phyloP scores from a whole-genome alignment of 2,888 invertebrate genomes.

The Atherix ibis region DNA sequence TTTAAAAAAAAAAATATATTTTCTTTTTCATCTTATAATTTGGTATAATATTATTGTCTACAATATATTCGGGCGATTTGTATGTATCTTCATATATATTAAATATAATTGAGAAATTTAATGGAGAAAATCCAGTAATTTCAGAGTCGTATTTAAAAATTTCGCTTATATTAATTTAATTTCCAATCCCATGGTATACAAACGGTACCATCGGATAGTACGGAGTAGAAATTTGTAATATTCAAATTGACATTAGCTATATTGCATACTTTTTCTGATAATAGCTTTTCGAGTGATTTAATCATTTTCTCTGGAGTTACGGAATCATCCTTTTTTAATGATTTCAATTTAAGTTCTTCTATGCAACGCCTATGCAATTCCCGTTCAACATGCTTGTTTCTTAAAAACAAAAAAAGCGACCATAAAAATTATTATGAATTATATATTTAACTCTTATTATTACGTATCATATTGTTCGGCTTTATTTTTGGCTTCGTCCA shows the following conservation, averaged over 20 bases:
- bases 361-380: slow-evolving; percentile 52
- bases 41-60: no score
- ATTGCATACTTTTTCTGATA: slow-evolving; percentile 28
- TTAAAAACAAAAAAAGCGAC: slow-evolving; percentile 24
- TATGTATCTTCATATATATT: no score
- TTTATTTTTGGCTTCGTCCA: slow-evolving; percentile 55
- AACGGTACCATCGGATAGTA: slow-evolving; percentile 75
- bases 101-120: no score
- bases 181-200: slow-evolving; percentile 82
- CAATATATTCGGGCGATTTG: no score
- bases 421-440: not conserved
- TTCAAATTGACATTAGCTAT: slow-evolving; percentile 56
- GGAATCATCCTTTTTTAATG: slow-evolving; percentile 78
- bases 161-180: not conserved
- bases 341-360: slow-evolving; percentile 47
- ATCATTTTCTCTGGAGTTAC: slow-evolving; percentile 85
- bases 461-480: slow-evolving; percentile 62
- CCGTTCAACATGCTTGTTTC: slow-evolving; percentile 66
- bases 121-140: no score
- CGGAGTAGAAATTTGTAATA: slow-evolving; percentile 82
- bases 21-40: no score
- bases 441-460: slow-evolving; percentile 18
- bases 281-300: slow-evolving; percentile 56
- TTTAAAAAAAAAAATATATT: no score
- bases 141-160: no score